Conservation (phyloP, 2,888 invertebrate genomes). For the Melieria omissa region DNA sequence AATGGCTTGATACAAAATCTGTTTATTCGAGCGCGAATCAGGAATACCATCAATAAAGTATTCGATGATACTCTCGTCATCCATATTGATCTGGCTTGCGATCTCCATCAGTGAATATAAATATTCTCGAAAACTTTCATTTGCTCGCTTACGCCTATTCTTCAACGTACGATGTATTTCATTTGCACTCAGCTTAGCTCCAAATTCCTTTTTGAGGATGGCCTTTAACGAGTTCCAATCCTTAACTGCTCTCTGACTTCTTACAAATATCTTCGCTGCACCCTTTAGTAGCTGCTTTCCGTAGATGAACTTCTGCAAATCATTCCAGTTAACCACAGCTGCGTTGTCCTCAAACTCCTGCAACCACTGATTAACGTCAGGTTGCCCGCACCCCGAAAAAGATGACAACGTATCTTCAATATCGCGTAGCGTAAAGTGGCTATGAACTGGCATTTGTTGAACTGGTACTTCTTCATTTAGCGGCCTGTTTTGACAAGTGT, state of each 20-base stretch:
- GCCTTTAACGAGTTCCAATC: constrained; percentile 24
- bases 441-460: constrained; percentile 2
- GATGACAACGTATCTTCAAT: constrained; percentile 35
- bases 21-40: no score
- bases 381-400: constrained; percentile 33
- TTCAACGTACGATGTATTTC: no score
- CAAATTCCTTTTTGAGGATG: constrained; percentile 26
- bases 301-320: constrained; percentile 38
- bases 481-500: not conserved
- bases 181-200: constrained; percentile 18
- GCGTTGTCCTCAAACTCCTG: constrained; percentile 39
- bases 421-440: constrained; percentile 34
- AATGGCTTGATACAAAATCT: no score
- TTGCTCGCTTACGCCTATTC: no score
- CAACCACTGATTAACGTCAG: constrained; percentile 34
- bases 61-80: no score
- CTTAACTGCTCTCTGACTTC: constrained; percentile 28
- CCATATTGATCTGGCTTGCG: no score
- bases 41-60: no score
- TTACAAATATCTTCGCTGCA: constrained; percentile 39
- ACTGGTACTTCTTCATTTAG: no score
- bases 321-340: constrained; percentile 33
- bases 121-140: no score
- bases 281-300: constrained; percentile 39
- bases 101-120: no score